Conservation (phyloP, 2,797 vertebrate species). For the Paedocypris micromegethes region DNA sequence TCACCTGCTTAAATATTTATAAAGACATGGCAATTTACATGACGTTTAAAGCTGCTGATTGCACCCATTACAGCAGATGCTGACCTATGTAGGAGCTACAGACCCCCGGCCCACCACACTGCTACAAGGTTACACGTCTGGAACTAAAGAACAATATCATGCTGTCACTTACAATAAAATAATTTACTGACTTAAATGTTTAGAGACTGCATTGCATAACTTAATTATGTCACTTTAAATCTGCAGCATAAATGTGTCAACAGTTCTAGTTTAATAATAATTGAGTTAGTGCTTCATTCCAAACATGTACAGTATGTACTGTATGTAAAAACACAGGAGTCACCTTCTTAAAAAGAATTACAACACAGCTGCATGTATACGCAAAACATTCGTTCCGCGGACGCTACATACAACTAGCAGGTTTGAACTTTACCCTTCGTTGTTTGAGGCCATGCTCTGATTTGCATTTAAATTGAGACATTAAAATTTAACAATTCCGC, state of each 20-base stretch:
- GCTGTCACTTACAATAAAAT: constrained; percentile 12
- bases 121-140: constrained; percentile 58
- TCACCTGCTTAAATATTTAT: constrained; percentile 75
- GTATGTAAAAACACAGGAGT: not conserved
- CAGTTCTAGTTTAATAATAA: not conserved
- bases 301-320: not conserved
- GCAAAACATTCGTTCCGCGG: constrained; percentile 3
- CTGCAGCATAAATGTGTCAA: too few relatives aligned
- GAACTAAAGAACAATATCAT: constrained; percentile 7
- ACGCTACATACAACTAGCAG: constrained; percentile 50
- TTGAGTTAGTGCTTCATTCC: not conserved
- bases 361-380: not conserved
- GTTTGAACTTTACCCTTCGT: constrained; percentile 56
- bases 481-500: constrained; percentile 60
- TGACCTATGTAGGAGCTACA: constrained; percentile 56
- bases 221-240: too few relatives aligned
- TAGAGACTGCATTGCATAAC: constrained; percentile 3
- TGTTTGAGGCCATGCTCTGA: constrained; percentile 61
- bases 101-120: not conserved
- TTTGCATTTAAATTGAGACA: constrained; percentile 70
- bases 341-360: not conserved
- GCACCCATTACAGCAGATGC: constrained; percentile 68
- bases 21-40: constrained; percentile 65
- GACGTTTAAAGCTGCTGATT: constrained; percentile 70
- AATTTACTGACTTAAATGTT: constrained; percentile 43